Evolutionary conservation across 2,797 vertebrate species (phyloP), one percentile per base, ranked within the genome.

Genomic region (Enteromius afrohamiltoni): DNA sequence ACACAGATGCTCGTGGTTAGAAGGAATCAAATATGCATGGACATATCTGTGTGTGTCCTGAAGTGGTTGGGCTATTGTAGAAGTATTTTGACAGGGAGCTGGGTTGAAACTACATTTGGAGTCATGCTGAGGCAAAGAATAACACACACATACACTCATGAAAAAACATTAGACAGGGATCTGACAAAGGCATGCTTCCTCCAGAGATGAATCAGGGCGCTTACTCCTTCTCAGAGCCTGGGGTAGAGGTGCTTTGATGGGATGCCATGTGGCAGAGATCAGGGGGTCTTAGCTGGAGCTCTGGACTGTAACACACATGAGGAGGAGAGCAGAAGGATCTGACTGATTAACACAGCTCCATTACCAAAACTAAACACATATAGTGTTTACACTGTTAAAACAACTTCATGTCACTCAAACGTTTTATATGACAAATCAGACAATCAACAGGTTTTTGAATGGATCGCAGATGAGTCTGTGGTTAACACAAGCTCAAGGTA

Each of bases 241-340:
- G 91, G 91, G 90, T 91, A 86, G 89, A 89, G 34, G 86, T 26
- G 88, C 94, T 95, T 95, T 94, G 94, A 95, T 93, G 91, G 93
- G 92, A 89, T 87, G 92, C 94, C 94, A 95, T 93, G 94, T 94
- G 93, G 92, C 91, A 93, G 92, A 94, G 93, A 94, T 93, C 92
- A 93, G 89, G 70, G 90, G 92, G 93, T 94, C 90, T 94, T 93
- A 94, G 93, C 90, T 88, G 91, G 90, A 94, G 92, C 91, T 92
- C 92, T 91, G 93, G 93, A 95, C 93, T 92, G 90, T 93, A 91
- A 88, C 89, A 92, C 89, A 93, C 88, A 90, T 85, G 90, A 90
- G 84, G 86, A 71, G 91, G 90, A 88, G 86, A 89, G 92, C 90
- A 92, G 90, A 91, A 90, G 93, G 93, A 94, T 95, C 93, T 92